Conservation (phyloP, 30 jellyfish, hydroid and myxozoan genomes). For the Chrysaora quinquecirrha region DNA sequence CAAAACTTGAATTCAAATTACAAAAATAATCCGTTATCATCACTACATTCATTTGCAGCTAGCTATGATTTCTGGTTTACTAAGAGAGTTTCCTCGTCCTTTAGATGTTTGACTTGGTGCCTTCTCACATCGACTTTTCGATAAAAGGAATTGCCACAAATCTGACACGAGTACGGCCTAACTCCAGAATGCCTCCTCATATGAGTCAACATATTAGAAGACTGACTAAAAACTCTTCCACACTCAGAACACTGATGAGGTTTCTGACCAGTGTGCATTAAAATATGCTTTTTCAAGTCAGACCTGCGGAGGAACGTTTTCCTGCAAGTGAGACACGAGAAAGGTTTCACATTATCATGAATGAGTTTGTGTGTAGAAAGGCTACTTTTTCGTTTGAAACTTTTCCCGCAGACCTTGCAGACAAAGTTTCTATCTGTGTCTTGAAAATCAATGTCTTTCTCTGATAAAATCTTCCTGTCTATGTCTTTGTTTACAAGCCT, state of each 20-base stretch:
- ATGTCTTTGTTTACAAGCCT: conserved; percentile 24
- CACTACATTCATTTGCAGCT: no score
- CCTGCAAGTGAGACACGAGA: conserved; percentile 72
- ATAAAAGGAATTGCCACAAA: conserved; percentile 85
- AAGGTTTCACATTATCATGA: conserved; percentile 86
- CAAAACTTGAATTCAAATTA: no score
- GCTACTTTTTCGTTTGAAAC: conserved; percentile 76
- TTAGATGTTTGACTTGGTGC: conserved; percentile 61
- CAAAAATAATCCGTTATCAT: no score
- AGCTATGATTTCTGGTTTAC: no score
- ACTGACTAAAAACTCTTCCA: conserved; percentile 82
- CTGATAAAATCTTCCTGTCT: background rate
- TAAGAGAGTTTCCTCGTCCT: conserved; percentile 53
- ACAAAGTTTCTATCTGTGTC: conserved; percentile 29
- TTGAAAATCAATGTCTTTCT: background rate
- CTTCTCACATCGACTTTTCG: conserved; percentile 71
- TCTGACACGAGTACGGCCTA: conserved; percentile 88
- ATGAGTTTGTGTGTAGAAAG: conserved; percentile 87
- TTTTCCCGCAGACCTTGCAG: conserved; percentile 65
- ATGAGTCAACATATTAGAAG: conserved; percentile 89
- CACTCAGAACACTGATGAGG: conserved; percentile 93
- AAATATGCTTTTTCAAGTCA: conserved; percentile 80
- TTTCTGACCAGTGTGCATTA: conserved; percentile 93
- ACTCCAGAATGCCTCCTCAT: conserved; percentile 91
- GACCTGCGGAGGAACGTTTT: conserved; percentile 87